Percentiles rank a stretch among this genome's conserved stretches.
phyloP scores from a whole-genome alignment of 2,888 invertebrate genomes.

The Drosophila testacea region DNA sequence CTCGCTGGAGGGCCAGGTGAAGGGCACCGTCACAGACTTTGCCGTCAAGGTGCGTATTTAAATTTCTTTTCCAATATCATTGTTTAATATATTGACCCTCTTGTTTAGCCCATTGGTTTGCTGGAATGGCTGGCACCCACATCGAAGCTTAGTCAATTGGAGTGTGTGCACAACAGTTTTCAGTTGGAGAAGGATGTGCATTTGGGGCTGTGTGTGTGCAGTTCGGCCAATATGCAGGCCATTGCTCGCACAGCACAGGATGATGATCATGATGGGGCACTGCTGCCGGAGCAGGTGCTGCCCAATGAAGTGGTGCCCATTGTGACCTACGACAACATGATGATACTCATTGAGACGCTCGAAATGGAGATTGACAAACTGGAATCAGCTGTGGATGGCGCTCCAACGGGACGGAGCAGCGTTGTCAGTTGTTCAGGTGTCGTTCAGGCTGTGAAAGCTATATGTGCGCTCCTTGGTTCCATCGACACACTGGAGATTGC shows the following conservation, averaged over 20 bases:
- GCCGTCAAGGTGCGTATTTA: constrained; percentile 86
- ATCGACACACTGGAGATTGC: constrained; percentile 95
- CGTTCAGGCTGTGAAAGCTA: constrained; percentile 95
- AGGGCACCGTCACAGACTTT: constrained; percentile 89
- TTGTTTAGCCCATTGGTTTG: constrained; percentile 88
- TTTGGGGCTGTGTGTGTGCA: constrained; percentile 89
- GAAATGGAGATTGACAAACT: constrained; percentile 93
- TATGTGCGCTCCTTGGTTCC: constrained; percentile 94
- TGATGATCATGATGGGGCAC: constrained; percentile 91
- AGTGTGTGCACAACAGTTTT: constrained; percentile 96
- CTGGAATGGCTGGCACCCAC: constrained; percentile 95
- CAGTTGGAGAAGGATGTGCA: constrained; percentile 95
- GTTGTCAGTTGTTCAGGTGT: constrained; percentile 90
- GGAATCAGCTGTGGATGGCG: constrained; percentile 88
- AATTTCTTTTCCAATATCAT: neutral
- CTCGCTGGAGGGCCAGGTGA: constrained; percentile 91
- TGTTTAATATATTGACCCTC: neutral
- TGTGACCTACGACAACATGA: constrained; percentile 92
- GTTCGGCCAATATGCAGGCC: constrained; percentile 88
- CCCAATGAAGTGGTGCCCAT: constrained; percentile 91
- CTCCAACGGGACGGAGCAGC: constrained; percentile 85
- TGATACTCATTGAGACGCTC: constrained; percentile 92
- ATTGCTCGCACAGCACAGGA: constrained; percentile 93
- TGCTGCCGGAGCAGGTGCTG: constrained; percentile 92
- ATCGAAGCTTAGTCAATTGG: constrained; percentile 94